Evolutionary conservation across 1,140 invertebrate genomes (phyloP).

Genomic region (Trichonephila clavipes): DNA sequence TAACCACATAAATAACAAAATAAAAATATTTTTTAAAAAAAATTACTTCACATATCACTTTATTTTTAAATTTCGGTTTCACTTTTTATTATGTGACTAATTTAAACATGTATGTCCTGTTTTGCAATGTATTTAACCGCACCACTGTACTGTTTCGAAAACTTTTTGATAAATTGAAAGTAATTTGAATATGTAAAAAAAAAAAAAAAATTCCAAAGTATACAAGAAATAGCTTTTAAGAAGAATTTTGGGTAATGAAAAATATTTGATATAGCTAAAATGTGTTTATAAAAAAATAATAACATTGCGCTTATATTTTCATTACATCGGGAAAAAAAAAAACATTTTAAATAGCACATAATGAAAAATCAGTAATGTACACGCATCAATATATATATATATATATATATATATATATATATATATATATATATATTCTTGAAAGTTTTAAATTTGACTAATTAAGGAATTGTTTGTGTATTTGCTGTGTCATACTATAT

Average conservation of each 20-base stretch:
- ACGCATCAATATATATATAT: constrained; percentile 5
- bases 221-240: not conserved
- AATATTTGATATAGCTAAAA: constrained; percentile 12
- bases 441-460: constrained; percentile 36
- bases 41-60: too few species aligned
- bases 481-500: not conserved
- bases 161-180: not conserved
- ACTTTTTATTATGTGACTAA: too few species aligned
- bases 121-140: too few species aligned
- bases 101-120: too few species aligned
- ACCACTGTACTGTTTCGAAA: not conserved
- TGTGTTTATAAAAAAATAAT: constrained; percentile 6
- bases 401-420: constrained; percentile 31
- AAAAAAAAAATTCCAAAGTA: not conserved
- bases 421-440: constrained; percentile 44
- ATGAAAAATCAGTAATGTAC: not conserved
- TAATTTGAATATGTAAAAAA: not conserved
- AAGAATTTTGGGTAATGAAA: not conserved
- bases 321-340: not conserved
- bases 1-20: too few species aligned
- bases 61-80: too few species aligned
- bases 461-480: not conserved
- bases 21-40: too few species aligned
- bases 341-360: constrained; percentile 10
- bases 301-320: constrained; percentile 41